phyloP scores from a whole-genome alignment of 2,888 invertebrate species.

The Drosophila melanosoma region DNA sequence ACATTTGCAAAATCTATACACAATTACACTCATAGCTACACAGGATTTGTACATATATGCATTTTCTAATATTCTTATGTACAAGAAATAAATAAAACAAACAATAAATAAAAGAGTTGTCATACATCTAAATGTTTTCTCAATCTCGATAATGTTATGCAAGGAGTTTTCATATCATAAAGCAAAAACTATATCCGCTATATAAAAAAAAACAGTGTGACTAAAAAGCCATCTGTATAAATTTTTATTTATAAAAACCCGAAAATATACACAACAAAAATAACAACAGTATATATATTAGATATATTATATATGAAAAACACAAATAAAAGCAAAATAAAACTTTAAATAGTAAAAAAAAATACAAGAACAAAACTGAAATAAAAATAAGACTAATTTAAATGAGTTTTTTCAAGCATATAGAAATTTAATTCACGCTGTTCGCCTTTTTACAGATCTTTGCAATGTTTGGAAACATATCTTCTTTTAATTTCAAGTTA shows the following conservation, averaged over 20 bases:
- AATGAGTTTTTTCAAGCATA: neutral
- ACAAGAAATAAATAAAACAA: slow-evolving; percentile 22
- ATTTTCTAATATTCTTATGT: slow-evolving; percentile 51
- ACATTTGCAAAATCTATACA: slow-evolving; percentile 47
- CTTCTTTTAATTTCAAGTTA: neutral
- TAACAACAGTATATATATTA: slow-evolving; percentile 58
- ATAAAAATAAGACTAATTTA: slow-evolving; percentile 55
- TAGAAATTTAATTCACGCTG: neutral
- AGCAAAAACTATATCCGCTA: slow-evolving; percentile 56
- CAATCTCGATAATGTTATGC: slow-evolving; percentile 44
- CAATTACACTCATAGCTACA: slow-evolving; percentile 29
- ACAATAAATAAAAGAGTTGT: slow-evolving; percentile 48
- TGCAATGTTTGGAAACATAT: neutral
- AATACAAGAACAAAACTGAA: slow-evolving; percentile 80
- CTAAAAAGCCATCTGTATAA: slow-evolving; percentile 72
- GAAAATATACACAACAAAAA: slow-evolving; percentile 44
- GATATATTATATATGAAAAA: slow-evolving; percentile 57
- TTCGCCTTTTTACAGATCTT: fast-evolving
- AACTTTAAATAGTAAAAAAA: slow-evolving; percentile 83
- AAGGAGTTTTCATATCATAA: slow-evolving; percentile 21
- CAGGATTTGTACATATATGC: slow-evolving; percentile 44
- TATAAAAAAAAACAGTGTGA: slow-evolving; percentile 62
- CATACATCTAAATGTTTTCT: slow-evolving; percentile 71
- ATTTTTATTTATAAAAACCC: slow-evolving; percentile 67
- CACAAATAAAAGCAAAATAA: slow-evolving; percentile 21